Conservation (phyloP, 1,140 invertebrate genomes). For the Drosophila kikkawai region DNA sequence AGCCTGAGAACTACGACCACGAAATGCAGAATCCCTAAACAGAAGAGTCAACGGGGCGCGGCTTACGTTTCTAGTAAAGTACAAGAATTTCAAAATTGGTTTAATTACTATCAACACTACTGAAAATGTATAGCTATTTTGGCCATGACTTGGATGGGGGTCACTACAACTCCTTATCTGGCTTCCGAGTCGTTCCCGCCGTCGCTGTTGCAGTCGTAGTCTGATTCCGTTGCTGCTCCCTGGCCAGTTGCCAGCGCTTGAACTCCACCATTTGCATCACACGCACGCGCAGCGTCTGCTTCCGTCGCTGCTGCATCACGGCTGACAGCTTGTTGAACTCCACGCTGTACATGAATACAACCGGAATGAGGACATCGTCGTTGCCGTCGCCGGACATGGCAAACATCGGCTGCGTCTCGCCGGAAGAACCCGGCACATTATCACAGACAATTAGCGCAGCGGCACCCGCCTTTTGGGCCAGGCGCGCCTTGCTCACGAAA, state of each 20-base stretch:
- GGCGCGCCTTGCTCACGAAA: slow-evolving; percentile 97
- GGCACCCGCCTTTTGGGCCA: slow-evolving; percentile 93
- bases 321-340: slow-evolving; percentile 86
- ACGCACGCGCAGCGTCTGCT: slow-evolving; percentile 59
- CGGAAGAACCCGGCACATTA: slow-evolving; percentile 91
- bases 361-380: slow-evolving; percentile 95
- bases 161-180: slow-evolving; percentile 81
- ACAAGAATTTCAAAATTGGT: slow-evolving; percentile 52
- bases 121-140: slow-evolving; percentile 40
- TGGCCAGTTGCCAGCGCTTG: slow-evolving; percentile 80
- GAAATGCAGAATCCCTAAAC: slow-evolving; percentile 40
- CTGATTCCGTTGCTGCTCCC: slow-evolving; percentile 63
- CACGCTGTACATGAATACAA: slow-evolving; percentile 95
- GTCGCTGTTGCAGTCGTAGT: slow-evolving; percentile 42
- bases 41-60: slow-evolving; percentile 6
- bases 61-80: slow-evolving; percentile 58
- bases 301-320: slow-evolving; percentile 49
- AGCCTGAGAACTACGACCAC: slow-evolving; percentile 42
- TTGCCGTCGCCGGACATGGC: slow-evolving; percentile 98
- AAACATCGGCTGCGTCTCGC: slow-evolving; percentile 92
- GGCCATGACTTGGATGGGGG: slow-evolving; percentile 37
- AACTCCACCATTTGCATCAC: slow-evolving; percentile 84
- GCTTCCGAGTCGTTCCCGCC: slow-evolving; percentile 50
- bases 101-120: slow-evolving; percentile 32
- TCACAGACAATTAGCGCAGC: slow-evolving; percentile 94